Evolutionary conservation across 2,888 invertebrate genomes (phyloP).

Genomic region (Morinoia aosen): DNA sequence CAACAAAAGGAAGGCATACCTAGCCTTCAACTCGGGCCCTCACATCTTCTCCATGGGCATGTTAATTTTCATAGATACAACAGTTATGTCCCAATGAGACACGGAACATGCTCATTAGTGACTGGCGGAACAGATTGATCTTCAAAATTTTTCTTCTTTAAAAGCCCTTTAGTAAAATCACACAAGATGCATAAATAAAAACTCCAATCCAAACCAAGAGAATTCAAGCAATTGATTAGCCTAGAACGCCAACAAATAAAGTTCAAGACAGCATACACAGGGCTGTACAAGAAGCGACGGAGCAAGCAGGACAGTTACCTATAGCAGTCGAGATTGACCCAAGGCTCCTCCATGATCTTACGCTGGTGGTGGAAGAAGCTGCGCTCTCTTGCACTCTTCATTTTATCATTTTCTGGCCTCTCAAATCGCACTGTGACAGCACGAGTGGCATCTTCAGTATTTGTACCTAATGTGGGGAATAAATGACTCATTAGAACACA

Average conservation of each 20-base stretch:
- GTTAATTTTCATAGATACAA: too few relatives aligned
- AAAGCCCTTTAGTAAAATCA: too few relatives aligned
- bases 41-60: too few relatives aligned
- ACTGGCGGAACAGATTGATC: too few relatives aligned
- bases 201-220: too few relatives aligned
- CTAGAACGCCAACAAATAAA: background rate
- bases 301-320: constrained; percentile 52
- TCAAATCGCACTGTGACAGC: constrained; percentile 84
- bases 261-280: background rate
- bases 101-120: too few relatives aligned
- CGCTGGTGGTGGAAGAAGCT: constrained; percentile 83
- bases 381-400: constrained; percentile 82
- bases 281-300: background rate
- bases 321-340: constrained; percentile 75
- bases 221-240: too few relatives aligned
- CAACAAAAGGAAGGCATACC: too few relatives aligned
- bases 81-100: too few relatives aligned
- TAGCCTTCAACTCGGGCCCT: too few relatives aligned
- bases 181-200: too few relatives aligned
- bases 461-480: constrained; percentile 55
- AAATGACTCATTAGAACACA: background rate
- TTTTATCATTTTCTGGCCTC: constrained; percentile 81
- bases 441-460: constrained; percentile 60
- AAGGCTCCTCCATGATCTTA: constrained; percentile 83
- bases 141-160: too few relatives aligned